These are phyloP conservation scores for Julus scandinavius DNA, from an alignment of 2,888 invertebrate species.

Conservation along the genomic window DNA sequence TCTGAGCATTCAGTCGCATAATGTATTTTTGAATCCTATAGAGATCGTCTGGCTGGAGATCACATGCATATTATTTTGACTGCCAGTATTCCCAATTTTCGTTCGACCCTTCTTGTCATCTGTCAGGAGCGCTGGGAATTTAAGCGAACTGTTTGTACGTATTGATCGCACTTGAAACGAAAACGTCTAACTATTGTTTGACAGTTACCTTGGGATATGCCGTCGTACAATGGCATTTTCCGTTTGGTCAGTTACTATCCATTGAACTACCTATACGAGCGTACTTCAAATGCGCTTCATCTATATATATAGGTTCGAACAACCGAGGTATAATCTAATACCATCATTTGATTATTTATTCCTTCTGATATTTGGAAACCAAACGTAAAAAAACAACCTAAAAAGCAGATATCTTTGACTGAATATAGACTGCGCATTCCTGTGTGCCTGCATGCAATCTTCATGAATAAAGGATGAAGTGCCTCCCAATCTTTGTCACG, in stretches of 20 bases:
- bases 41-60: neutral
- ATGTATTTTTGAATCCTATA: neutral
- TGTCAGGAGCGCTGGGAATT: constrained; percentile 25
- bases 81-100: neutral
- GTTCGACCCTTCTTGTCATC: constrained; percentile 4
- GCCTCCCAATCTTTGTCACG: neutral
- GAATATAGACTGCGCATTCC: neutral
- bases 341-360: constrained; percentile 40
- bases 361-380: neutral
- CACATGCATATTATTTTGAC: neutral
- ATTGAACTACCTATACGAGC: neutral
- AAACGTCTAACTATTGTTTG: constrained; percentile 46
- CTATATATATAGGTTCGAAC: neutral
- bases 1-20: neutral
- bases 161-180: constrained; percentile 45
- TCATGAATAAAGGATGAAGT: constrained; percentile 6
- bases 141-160: constrained; percentile 12
- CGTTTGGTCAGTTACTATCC: constrained; percentile 40
- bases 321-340: constrained; percentile 9
- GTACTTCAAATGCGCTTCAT: neutral
- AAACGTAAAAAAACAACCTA: neutral
- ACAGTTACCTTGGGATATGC: constrained; percentile 35
- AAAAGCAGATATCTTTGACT: neutral
- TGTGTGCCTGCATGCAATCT: neutral
- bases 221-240: constrained; percentile 16